Conservation (phyloP, 2,113 vertebrate genomes). For the Lasiurus borealis region DNA sequence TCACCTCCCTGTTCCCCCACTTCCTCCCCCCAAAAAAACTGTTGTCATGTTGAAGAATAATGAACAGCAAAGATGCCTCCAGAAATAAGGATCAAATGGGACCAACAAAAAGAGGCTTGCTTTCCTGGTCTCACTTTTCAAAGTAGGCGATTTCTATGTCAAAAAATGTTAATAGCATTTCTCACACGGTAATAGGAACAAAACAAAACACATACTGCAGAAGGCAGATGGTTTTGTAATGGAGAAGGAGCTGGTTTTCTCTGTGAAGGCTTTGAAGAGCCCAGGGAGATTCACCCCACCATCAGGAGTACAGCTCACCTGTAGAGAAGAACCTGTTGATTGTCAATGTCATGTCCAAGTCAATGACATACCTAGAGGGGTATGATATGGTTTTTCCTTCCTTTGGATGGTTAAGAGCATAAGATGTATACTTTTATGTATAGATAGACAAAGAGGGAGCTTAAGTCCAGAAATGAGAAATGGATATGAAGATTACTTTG, state of each 20-base stretch:
- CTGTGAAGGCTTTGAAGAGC: constrained; percentile 94
- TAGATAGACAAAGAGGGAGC: constrained; percentile 91
- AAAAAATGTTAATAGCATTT: constrained; percentile 92
- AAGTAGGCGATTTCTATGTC: constrained; percentile 92
- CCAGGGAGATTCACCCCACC: constrained; percentile 92
- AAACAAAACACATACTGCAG: constrained; percentile 88
- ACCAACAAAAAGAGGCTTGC: constrained; percentile 88
- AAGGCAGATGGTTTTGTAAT: constrained; percentile 94
- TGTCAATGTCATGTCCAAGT: constrained; percentile 93
- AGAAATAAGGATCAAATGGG: constrained; percentile 94
- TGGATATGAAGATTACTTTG: constrained; percentile 91
- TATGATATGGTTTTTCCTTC: constrained; percentile 93
- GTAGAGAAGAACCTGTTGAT: constrained; percentile 96
- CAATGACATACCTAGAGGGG: constrained; percentile 93
- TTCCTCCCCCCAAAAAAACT: constrained; percentile 79
- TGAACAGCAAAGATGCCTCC: constrained; percentile 93
- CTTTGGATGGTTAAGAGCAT: constrained; percentile 94
- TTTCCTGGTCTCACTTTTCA: constrained; percentile 93
- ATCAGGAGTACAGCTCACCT: constrained; percentile 92
- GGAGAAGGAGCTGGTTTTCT: constrained; percentile 96
- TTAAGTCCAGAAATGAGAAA: constrained; percentile 95
- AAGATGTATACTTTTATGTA: constrained; percentile 93
- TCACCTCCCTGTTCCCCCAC: constrained; percentile 87
- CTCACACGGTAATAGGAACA: constrained; percentile 92
- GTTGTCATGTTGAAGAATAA: constrained; percentile 94